phyloP scores from a whole-genome alignment of 2,113 vertebrate genomes.

The Benitochromis conjunctus region DNA sequence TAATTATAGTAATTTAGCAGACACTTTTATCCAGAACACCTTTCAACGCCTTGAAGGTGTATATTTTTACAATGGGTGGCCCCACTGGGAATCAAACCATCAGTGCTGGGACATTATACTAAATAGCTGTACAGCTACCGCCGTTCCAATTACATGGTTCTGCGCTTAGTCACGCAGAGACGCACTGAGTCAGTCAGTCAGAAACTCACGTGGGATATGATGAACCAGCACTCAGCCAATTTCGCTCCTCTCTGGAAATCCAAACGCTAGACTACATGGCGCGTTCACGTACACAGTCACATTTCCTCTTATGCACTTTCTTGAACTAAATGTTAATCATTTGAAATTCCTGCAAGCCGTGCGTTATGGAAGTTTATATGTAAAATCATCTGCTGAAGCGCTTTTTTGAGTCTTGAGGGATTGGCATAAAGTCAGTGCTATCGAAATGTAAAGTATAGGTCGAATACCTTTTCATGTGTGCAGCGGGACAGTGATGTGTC shows the following conservation, averaged over 20 bases:
- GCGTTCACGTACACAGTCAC: not conserved
- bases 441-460: not conserved
- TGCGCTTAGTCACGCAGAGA: conserved; percentile 29
- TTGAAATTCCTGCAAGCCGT: not conserved
- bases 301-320: not conserved
- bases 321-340: not conserved
- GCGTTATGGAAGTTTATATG: not conserved
- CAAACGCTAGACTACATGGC: not conserved
- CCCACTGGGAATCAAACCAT: conserved; percentile 46
- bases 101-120: not conserved
- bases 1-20: conserved; percentile 62
- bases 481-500: conserved; percentile 12
- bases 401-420: not conserved
- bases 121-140: conserved; percentile 16
- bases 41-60: conserved; percentile 31
- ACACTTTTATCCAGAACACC: conserved; percentile 50
- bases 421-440: not conserved
- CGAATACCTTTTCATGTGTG: conserved; percentile 52
- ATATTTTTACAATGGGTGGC: conserved; percentile 44
- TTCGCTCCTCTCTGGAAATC: not conserved
- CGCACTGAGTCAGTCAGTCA: conserved; percentile 34
- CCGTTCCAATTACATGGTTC: conserved; percentile 29
- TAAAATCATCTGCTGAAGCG: not conserved
- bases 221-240: not conserved
- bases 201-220: conserved; percentile 12